A percentile compares a stretch with the other conserved stretches of the same genome.
Conservation (phyloP, 92 coral and sea anemone genomes). For the Isaurus tuberculatus region DNA sequence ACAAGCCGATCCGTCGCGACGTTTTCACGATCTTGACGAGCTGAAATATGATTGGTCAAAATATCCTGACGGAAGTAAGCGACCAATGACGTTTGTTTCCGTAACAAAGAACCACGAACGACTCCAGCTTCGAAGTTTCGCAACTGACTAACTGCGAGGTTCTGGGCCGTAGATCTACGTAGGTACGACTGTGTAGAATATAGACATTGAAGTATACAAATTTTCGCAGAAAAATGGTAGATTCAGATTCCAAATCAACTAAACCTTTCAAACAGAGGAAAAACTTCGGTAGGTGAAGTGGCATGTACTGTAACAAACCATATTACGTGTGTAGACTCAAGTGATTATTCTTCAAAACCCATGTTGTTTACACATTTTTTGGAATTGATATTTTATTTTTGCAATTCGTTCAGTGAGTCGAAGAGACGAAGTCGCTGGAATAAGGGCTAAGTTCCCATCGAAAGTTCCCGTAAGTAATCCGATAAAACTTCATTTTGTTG, state of each 20-base stretch:
- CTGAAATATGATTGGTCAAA: constrained; percentile 22
- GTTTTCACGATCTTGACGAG: constrained; percentile 11
- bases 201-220: not conserved
- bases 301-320: not conserved
- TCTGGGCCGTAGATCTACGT: not conserved
- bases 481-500: not conserved
- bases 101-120: constrained; percentile 23
- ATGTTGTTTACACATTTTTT: constrained; percentile 10
- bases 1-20: not conserved
- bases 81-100: constrained; percentile 42
- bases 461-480: constrained; percentile 92
- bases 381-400: not conserved
- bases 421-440: constrained; percentile 97
- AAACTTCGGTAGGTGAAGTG: constrained; percentile 83
- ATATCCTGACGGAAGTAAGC: not conserved
- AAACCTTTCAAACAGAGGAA: constrained; percentile 96
- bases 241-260: constrained; percentile 69
- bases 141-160: not conserved
- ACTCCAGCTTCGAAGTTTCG: constrained; percentile 26
- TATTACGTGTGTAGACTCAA: not conserved
- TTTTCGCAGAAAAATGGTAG: constrained; percentile 64
- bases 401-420: constrained; percentile 73
- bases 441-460: constrained; percentile 96
- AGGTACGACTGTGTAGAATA: not conserved
- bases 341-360: constrained; percentile 8